Conservation (phyloP, 2,888 invertebrate species). For the Pollenia labialis region DNA sequence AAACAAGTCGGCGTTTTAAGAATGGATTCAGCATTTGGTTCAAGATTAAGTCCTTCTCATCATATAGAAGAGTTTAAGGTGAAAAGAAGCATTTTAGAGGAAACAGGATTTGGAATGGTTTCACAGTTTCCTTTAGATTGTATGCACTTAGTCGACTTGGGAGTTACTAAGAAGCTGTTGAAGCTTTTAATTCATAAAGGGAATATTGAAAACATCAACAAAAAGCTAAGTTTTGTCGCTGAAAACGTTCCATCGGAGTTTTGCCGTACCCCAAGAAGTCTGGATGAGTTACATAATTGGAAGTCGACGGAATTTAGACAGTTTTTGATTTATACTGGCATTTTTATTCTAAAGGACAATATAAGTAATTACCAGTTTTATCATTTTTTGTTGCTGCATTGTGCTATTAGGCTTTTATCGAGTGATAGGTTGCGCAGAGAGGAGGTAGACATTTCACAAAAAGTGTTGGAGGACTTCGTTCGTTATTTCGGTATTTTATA, state of each 20-base stretch:
- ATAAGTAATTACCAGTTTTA: conserved; percentile 28
- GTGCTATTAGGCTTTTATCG: conserved; percentile 7
- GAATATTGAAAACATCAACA: conserved; percentile 45
- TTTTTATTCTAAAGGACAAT: conserved; percentile 37
- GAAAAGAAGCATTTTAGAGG: conserved; percentile 38
- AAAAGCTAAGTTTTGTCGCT: conserved; percentile 30
- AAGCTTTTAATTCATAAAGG: conserved; percentile 34
- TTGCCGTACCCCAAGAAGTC: conserved; percentile 26
- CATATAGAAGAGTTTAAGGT: conserved; percentile 41
- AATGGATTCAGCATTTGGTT: conserved; percentile 43
- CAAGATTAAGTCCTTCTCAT: conserved; percentile 5
- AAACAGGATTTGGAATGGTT: conserved; percentile 57
- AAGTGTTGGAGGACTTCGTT: conserved; percentile 49
- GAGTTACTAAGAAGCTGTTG: conserved; percentile 54
- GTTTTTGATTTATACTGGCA: conserved; percentile 54
- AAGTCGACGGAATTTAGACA: too few species aligned
- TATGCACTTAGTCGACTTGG: conserved; percentile 44
- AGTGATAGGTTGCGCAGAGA: not conserved
- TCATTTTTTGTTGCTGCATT: conserved; percentile 45
- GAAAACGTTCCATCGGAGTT: conserved; percentile 53
- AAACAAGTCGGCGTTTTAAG: conserved; percentile 21
- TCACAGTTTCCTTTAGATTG: conserved; percentile 52
- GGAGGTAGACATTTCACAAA: conserved; percentile 35
- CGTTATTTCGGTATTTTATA: conserved; percentile 5
- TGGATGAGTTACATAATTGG: conserved; percentile 35